Base-by-base conservation (phyloP, 2,797 vertebrate species). In the Bryconaethiops microstoma region DNA sequence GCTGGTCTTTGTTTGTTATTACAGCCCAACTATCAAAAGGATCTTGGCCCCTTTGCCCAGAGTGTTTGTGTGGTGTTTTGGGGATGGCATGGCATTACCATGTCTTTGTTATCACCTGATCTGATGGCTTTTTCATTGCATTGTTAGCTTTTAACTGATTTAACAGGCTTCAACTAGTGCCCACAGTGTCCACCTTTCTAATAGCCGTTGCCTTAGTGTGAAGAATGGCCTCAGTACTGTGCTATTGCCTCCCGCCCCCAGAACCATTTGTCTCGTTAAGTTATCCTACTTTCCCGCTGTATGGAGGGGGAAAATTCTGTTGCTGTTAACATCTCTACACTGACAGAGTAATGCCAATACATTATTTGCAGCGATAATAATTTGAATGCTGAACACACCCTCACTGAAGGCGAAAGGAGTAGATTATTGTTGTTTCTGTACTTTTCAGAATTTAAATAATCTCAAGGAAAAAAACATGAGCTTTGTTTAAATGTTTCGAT, bases 131-230 rank as follows among this genome's bases (percentile, higher is more conserved):
- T 77, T 79, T 78, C 71, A 78, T 73, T 57, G 55, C 76, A 78
- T 82, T 84, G 83, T 83, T 68, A 86, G 63, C 72, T 77, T 63
- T 84, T 72, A 86, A 70, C 76, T 79, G 73, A 81, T 81, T 83
- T 82, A 80, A 80, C 74, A 42, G 78, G 23, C 74, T 78, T 82
- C 67, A 73, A 64, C 63, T 72, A 54, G 65, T 80, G 68, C 17
- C 73, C 55, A 19, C 60, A 55, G 74, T 79, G 78, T 77, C 68
- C 72, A 59, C 78, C 45, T 81, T 42, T 55, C 16, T 76, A 50
- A 72, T 57, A 10, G 48, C 55, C 48, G 10, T 65, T 23, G 78
- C 60, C 29, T 74, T 19, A 57, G 72, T 81, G 72, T 76, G 74
- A 84, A 78, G 10, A 59, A 39, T 70, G 68, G 77, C 82, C 76